phyloP scores from a whole-genome alignment of 64 coral and sea anemone species.

The Trachythela sp. region DNA sequence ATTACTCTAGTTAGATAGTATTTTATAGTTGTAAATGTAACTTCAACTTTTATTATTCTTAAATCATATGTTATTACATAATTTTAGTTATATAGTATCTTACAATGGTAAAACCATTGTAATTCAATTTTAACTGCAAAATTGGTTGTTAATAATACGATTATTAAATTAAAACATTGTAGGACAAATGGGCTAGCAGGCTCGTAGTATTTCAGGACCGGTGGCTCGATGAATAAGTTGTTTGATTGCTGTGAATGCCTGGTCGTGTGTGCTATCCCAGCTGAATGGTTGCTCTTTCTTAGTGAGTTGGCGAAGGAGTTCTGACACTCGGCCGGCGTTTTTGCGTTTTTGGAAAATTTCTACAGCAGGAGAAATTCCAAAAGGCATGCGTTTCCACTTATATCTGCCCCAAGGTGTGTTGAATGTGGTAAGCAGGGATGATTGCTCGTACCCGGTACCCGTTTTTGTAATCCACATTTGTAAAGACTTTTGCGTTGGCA shows the following conservation, averaged over 20 bases:
- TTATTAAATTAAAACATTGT: too few species aligned
- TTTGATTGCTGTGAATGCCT: neutral
- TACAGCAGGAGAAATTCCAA: neutral
- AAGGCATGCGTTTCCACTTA: slow-evolving; percentile 8
- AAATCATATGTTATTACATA: too few species aligned
- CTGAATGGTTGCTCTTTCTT: slow-evolving; percentile 21
- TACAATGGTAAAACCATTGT: too few species aligned
- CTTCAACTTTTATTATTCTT: too few species aligned
- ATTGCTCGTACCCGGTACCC: slow-evolving; percentile 11
- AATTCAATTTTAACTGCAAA: too few species aligned
- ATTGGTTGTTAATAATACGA: too few species aligned
- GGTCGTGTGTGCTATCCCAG: neutral
- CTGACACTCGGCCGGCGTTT: slow-evolving; percentile 19
- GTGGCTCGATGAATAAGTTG: slow-evolving; percentile 8
- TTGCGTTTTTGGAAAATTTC: slow-evolving; percentile 20
- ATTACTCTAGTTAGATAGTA: too few species aligned
- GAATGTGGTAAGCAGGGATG: slow-evolving; percentile 23
- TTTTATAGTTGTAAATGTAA: too few species aligned
- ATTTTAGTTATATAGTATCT: too few species aligned
- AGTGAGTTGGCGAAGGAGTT: slow-evolving; percentile 21
- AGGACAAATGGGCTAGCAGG: neutral
- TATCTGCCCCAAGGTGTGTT: slow-evolving; percentile 25
- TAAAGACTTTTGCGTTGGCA: slow-evolving; percentile 28
- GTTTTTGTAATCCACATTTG: neutral
- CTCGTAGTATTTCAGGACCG: slow-evolving; percentile 1